Conservation (phyloP, 2,888 invertebrate genomes). For the Gryllus longicercus region DNA sequence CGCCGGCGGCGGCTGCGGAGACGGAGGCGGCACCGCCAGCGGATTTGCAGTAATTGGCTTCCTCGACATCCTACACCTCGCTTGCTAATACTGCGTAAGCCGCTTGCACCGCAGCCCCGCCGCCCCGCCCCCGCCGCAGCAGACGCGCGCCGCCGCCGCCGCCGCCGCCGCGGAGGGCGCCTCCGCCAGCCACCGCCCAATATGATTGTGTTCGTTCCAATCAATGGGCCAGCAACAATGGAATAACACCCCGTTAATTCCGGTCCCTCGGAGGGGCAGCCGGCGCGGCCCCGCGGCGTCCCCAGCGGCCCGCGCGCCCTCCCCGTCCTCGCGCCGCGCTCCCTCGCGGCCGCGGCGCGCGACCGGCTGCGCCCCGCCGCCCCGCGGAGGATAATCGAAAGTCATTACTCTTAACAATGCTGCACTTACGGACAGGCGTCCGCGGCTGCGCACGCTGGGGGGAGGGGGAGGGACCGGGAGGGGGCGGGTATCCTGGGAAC, state of each 20-base stretch:
- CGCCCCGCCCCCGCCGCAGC: background rate
- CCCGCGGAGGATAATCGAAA: slow-evolving; percentile 27
- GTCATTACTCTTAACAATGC: slow-evolving; percentile 33
- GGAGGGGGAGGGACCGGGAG: no score
- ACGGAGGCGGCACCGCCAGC: background rate
- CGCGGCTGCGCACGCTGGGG: no score
- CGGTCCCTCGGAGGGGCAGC: background rate
- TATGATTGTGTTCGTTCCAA: slow-evolving; percentile 33
- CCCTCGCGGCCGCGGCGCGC: slow-evolving; percentile 21
- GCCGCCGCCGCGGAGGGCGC: background rate
- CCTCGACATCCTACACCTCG: slow-evolving; percentile 30
- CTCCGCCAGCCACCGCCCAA: slow-evolving; percentile 22
- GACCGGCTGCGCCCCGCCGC: slow-evolving; percentile 11
- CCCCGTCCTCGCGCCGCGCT: slow-evolving; percentile 26
- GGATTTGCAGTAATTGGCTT: slow-evolving; percentile 27
- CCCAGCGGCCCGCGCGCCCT: background rate
- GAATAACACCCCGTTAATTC: slow-evolving; percentile 23
- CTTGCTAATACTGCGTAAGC: slow-evolving; percentile 28
- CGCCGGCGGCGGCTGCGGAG: background rate
- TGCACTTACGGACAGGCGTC: slow-evolving; percentile 24
- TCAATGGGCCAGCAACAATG: slow-evolving; percentile 34
- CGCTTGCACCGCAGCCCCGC: slow-evolving; percentile 20
- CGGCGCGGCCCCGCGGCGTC: background rate
- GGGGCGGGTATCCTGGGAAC: background rate
- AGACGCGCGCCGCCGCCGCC: background rate